Evolutionary conservation across 1,140 invertebrate genomes (phyloP).

Genomic region (Marisa cornuarietis): DNA sequence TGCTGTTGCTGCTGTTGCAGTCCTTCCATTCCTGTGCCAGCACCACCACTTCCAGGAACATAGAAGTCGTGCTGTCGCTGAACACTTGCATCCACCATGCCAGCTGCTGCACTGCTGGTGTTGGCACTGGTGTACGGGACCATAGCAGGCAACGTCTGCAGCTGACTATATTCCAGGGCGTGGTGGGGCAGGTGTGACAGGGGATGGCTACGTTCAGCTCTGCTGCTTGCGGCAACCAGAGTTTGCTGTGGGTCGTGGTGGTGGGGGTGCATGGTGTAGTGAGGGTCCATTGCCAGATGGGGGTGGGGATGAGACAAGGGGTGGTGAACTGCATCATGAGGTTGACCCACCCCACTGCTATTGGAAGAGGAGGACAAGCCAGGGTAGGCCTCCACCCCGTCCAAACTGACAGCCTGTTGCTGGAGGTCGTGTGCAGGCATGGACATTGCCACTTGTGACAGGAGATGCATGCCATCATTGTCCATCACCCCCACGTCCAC

Average conservation of each 20-base stretch:
- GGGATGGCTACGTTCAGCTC: conserved; percentile 5
- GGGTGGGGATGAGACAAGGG: conserved; percentile 8
- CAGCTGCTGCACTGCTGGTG: neutral
- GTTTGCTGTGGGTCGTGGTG: conserved; percentile 12
- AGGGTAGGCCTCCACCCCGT: neutral
- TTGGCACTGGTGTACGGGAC: conserved; percentile 2
- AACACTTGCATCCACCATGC: neutral
- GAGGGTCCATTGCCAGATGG: conserved; percentile 17
- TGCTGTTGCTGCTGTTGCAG: conserved; percentile 13
- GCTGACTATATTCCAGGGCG: neutral
- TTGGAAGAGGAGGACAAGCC: neutral
- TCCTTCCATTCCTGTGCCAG: conserved; percentile 3
- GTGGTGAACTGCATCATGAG: neutral
- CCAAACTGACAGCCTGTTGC: conserved; percentile 12
- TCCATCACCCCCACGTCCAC: neutral
- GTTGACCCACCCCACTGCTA: conserved; percentile 4
- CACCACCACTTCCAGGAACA: neutral
- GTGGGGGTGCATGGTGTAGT: conserved; percentile 22
- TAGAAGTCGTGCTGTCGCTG: conserved; percentile 3
- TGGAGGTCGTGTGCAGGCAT: conserved; percentile 8
- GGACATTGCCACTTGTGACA: neutral
- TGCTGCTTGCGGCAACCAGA: neutral
- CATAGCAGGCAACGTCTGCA: conserved; percentile 1
- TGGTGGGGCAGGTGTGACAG: neutral
- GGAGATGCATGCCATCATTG: neutral